phyloP scores from a whole-genome alignment of 2,888 invertebrate genomes.

The Coelinius sp. region DNA sequence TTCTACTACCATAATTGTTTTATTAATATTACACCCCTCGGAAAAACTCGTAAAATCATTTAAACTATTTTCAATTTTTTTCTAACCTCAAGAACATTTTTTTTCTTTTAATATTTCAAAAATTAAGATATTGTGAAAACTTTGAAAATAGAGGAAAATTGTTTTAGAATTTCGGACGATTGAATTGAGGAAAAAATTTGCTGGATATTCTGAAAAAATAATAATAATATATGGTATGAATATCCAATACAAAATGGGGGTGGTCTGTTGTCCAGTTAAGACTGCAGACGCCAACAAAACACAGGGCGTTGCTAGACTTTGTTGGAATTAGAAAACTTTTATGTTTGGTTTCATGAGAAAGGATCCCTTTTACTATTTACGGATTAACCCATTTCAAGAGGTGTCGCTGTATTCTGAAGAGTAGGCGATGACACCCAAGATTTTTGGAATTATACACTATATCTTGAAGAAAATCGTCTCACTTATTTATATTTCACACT shows the following conservation, averaged over 20 bases:
- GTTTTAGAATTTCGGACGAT: too few species aligned
- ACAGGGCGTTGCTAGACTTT: slow-evolving; percentile 55
- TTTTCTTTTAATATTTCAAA: neutral
- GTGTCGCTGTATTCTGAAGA: neutral
- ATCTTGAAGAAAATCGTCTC: neutral
- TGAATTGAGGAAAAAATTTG: too few species aligned
- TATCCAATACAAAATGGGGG: slow-evolving; percentile 51
- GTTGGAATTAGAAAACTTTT: slow-evolving; percentile 59
- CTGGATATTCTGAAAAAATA: too few species aligned
- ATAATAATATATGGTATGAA: slow-evolving; percentile 44
- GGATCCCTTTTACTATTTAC: slow-evolving; percentile 20
- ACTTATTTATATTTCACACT: neutral
- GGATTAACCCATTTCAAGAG: slow-evolving; percentile 26
- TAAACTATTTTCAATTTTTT: neutral
- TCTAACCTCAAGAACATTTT: neutral
- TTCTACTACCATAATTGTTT: neutral
- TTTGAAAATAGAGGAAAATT: too few species aligned
- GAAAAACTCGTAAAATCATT: neutral
- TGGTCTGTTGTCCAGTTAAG: slow-evolving; percentile 55
- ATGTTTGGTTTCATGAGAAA: slow-evolving; percentile 49
- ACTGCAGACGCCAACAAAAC: slow-evolving; percentile 50
- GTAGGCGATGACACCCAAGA: neutral
- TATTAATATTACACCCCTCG: neutral
- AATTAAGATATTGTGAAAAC: too few species aligned
- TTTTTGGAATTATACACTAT: neutral